These are phyloP conservation scores for Drosophila putrida DNA, from an alignment of 2,888 invertebrate species.

Conservation along the genomic window DNA sequence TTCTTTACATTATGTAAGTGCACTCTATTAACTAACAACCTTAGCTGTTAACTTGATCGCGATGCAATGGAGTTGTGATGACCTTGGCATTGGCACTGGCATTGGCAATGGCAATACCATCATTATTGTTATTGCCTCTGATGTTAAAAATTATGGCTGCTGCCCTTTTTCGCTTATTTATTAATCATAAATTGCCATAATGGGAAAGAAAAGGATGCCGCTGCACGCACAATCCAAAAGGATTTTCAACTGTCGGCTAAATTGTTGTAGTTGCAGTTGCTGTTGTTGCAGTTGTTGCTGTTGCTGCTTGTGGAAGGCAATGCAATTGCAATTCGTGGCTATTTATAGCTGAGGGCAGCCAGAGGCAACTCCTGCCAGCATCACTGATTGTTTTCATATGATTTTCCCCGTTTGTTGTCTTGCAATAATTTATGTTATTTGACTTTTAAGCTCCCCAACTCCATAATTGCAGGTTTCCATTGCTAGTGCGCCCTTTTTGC, in stretches of 20 bases:
- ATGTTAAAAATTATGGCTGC: slow-evolving; percentile 28
- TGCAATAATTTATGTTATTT: slow-evolving; percentile 77
- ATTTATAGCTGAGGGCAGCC: slow-evolving; percentile 39
- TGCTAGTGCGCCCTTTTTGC: slow-evolving; percentile 47
- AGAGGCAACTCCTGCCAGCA: slow-evolving; percentile 27
- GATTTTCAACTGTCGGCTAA: slow-evolving; percentile 59
- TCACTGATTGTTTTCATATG: slow-evolving; percentile 60
- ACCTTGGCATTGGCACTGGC: slow-evolving; percentile 50
- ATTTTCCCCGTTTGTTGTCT: slow-evolving; percentile 41
- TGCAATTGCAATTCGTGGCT: slow-evolving; percentile 40
- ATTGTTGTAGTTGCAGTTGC: slow-evolving; percentile 2
- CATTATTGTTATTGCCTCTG: background rate
- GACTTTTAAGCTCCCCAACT: slow-evolving; percentile 59
- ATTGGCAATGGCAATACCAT: background rate
- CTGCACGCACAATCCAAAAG: slow-evolving; percentile 39
- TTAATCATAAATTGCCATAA: slow-evolving; percentile 73
- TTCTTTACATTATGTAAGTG: slow-evolving; percentile 21
- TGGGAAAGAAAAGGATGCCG: slow-evolving; percentile 53
- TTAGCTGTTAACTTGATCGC: slow-evolving; percentile 4
- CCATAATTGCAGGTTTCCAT: slow-evolving; percentile 60
- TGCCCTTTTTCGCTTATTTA: slow-evolving; percentile 55
- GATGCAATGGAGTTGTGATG: slow-evolving; percentile 15
- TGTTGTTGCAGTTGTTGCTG: slow-evolving; percentile 29
- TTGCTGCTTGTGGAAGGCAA: slow-evolving; percentile 6
- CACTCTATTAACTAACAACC: slow-evolving; percentile 16